Percentiles rank a stretch among this genome's conserved stretches.
These are phyloP conservation scores for Lutra lutra DNA, from an alignment of 2,797 vertebrate species.

Conservation along the genomic window DNA sequence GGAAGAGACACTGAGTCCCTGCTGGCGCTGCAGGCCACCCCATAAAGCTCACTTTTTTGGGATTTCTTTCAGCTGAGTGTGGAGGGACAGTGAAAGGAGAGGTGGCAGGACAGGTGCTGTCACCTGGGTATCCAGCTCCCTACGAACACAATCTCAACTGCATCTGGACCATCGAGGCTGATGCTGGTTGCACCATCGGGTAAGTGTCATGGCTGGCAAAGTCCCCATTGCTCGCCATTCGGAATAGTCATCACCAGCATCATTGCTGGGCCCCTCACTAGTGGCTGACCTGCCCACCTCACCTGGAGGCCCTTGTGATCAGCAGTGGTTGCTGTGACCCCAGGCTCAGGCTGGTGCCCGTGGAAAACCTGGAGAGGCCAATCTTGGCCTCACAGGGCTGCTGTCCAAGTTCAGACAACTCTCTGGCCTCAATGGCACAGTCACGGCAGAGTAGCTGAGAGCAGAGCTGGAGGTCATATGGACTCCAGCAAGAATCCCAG, in stretches of 20 bases:
- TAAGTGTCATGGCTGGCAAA: slow-evolving; percentile 83
- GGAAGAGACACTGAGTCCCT: background rate
- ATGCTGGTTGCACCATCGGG: slow-evolving; percentile 97
- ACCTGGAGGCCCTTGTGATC: background rate
- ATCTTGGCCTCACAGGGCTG: background rate
- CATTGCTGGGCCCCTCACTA: background rate
- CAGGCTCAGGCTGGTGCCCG: background rate
- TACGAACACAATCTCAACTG: slow-evolving; percentile 99
- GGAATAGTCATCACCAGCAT: background rate
- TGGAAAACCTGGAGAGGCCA: background rate
- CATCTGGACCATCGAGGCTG: slow-evolving; percentile 96
- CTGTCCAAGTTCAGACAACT: background rate
- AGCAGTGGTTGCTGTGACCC: background rate
- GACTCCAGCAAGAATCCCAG: background rate
- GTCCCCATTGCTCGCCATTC: background rate
- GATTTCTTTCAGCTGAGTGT: slow-evolving; percentile 92
- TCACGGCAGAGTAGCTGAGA: background rate
- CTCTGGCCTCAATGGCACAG: background rate
- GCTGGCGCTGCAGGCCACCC: background rate
- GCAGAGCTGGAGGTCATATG: background rate
- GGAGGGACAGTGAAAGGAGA: slow-evolving; percentile 94
- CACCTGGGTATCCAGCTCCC: slow-evolving; percentile 96
- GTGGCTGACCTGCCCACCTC: no score
- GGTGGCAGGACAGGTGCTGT: slow-evolving; percentile 92
- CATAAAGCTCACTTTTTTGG: slow-evolving; percentile 38